Percentiles rank a stretch among this genome's conserved stretches.
phyloP scores from a whole-genome alignment of 2,888 invertebrate species.

The Cistogaster globosa region DNA sequence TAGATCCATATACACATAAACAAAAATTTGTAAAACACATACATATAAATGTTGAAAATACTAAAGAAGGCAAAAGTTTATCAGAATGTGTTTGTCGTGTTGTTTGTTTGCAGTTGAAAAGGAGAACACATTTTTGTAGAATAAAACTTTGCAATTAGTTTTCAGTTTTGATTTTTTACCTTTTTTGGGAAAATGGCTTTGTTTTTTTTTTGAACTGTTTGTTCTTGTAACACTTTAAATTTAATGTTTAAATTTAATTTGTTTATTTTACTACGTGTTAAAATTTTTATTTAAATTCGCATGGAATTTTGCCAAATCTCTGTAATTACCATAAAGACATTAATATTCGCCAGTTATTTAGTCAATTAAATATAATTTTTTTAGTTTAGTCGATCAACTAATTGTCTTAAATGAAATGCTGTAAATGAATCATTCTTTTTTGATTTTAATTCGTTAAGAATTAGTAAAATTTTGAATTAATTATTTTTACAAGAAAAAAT shows the following conservation, averaged over 20 bases:
- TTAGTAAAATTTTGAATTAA: too few relatives aligned
- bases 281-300: conserved; percentile 65
- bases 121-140: conserved; percentile 44
- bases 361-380: too few relatives aligned
- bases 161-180: neutral
- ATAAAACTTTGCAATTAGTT: conserved; percentile 43
- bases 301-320: conserved; percentile 29
- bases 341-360: too few relatives aligned
- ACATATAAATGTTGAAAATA: neutral
- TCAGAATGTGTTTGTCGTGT: conserved; percentile 20
- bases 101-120: conserved; percentile 25
- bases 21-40: neutral
- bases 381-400: too few relatives aligned
- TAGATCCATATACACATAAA: too few relatives aligned
- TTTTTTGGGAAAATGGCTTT: conserved; percentile 4
- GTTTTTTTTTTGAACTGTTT: conserved; percentile 11
- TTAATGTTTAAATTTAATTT: conserved; percentile 14
- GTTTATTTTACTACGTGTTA: conserved; percentile 62
- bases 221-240: conserved; percentile 41
- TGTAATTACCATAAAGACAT: neutral
- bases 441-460: too few relatives aligned
- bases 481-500: too few relatives aligned
- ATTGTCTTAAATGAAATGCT: too few relatives aligned
- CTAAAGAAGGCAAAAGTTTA: conserved; percentile 3
- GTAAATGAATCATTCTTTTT: too few relatives aligned